These are phyloP conservation scores for Sebastiscus tertius DNA, from an alignment of 2,797 vertebrate species.

Conservation along the genomic window DNA sequence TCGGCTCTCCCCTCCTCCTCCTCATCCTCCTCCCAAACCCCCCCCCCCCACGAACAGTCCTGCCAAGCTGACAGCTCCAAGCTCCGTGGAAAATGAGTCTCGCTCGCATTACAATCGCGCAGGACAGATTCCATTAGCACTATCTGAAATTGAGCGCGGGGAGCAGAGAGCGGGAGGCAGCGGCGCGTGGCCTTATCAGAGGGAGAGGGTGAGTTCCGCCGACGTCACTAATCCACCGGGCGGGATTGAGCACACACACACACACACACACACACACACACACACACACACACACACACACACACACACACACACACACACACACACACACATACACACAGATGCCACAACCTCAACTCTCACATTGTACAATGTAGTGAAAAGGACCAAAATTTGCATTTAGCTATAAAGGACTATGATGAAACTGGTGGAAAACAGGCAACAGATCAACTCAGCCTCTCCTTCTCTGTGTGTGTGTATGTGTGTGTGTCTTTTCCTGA, in stretches of 20 bases:
- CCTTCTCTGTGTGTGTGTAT: slow-evolving; percentile 7
- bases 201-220: slow-evolving; percentile 72
- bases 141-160: slow-evolving; percentile 97
- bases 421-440: slow-evolving; percentile 64
- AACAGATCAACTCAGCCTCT: slow-evolving; percentile 37
- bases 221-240: slow-evolving; percentile 81
- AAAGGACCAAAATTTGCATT: slow-evolving; percentile 53
- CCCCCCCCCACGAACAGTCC: slow-evolving; percentile 42
- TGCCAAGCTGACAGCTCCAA: slow-evolving; percentile 95
- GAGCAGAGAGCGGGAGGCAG: slow-evolving; percentile 84
- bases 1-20: slow-evolving; percentile 60
- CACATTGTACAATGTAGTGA: slow-evolving; percentile 4
- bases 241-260: slow-evolving; percentile 57
- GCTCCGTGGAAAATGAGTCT: slow-evolving; percentile 99
- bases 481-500: slow-evolving; percentile 35
- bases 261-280: slow-evolving; percentile 3
- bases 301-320: too few relatives aligned
- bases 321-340: background rate
- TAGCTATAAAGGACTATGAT: slow-evolving; percentile 56
- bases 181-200: slow-evolving; percentile 89
- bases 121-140: slow-evolving; percentile 99
- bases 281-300: too few relatives aligned
- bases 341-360: slow-evolving; percentile 1
- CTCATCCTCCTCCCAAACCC: slow-evolving; percentile 1
- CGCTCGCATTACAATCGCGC: slow-evolving; percentile 98